These are phyloP conservation scores for Scytalopus superciliaris DNA, from an alignment of 2,113 vertebrate genomes.

Conservation along the genomic window DNA sequence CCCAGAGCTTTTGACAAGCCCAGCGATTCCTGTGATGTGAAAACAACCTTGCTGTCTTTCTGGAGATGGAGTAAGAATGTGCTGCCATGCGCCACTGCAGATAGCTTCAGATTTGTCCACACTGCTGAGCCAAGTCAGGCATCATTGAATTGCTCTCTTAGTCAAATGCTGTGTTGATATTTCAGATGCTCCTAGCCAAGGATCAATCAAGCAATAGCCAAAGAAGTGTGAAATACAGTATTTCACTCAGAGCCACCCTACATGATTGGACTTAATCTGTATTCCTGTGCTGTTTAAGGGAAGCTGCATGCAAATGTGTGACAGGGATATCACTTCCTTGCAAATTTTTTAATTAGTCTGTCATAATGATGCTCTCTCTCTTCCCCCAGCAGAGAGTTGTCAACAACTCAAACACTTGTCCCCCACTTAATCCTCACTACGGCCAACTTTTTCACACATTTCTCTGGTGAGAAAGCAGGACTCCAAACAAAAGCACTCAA, in stretches of 20 bases:
- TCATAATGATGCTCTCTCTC: neutral
- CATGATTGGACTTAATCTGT: neutral
- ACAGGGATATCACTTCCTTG: neutral
- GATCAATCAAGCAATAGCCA: neutral
- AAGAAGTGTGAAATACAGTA: neutral
- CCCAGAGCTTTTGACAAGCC: neutral
- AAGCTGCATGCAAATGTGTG: neutral
- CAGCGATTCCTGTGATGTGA: neutral
- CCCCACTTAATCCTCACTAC: neutral
- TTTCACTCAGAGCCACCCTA: neutral
- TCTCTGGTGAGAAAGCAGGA: neutral
- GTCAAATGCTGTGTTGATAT: neutral
- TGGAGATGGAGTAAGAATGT: neutral
- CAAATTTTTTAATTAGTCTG: neutral
- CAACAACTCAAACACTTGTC: neutral
- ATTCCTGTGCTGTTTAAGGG: rapidly evolving
- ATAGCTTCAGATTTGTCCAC: neutral
- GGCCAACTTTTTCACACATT: neutral
- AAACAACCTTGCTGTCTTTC: neutral
- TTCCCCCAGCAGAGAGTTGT: neutral
- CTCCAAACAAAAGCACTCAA: neutral
- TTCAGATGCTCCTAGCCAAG: neutral
- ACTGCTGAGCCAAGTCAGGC: neutral
- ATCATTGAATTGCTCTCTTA: neutral
- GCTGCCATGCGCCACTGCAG: neutral